phyloP scores from a whole-genome alignment of 2,888 invertebrate species.

The Philonicus albiceps region DNA sequence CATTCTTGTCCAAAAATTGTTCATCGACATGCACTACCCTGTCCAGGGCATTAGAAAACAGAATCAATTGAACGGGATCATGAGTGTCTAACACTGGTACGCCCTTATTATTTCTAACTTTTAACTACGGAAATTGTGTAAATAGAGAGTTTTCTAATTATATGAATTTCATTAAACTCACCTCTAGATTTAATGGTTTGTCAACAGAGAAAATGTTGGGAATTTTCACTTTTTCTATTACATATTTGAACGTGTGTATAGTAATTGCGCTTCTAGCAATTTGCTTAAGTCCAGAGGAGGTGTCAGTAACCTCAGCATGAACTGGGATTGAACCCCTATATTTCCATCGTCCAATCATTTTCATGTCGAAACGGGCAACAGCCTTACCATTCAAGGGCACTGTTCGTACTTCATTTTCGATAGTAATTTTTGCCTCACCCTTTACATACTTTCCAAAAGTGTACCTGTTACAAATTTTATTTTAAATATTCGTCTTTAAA shows the following conservation, averaged over 20 bases:
- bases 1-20: constrained; percentile 68
- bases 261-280: constrained; percentile 77
- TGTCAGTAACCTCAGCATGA: constrained; percentile 76
- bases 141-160: not conserved
- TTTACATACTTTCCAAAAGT: constrained; percentile 86
- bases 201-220: constrained; percentile 66
- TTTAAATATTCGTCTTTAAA: not conserved
- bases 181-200: not conserved
- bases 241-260: constrained; percentile 79
- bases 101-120: constrained; percentile 69
- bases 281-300: constrained; percentile 80
- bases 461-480: constrained; percentile 67
- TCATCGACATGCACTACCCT: constrained; percentile 42
- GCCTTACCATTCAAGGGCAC: constrained; percentile 71
- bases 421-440: constrained; percentile 83
- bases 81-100: constrained; percentile 69
- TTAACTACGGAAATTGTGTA: constrained; percentile 67
- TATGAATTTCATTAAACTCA: not conserved
- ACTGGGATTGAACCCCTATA: not conserved
- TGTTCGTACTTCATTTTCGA: constrained; percentile 68
- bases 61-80: constrained; percentile 66
- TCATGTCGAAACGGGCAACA: constrained; percentile 74
- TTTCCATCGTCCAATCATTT: not conserved
- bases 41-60: not conserved
- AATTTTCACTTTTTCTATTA: constrained; percentile 78